Evolutionary conservation across 2,797 vertebrate genomes (phyloP).

Genomic region (Nannoperca obscura): DNA sequence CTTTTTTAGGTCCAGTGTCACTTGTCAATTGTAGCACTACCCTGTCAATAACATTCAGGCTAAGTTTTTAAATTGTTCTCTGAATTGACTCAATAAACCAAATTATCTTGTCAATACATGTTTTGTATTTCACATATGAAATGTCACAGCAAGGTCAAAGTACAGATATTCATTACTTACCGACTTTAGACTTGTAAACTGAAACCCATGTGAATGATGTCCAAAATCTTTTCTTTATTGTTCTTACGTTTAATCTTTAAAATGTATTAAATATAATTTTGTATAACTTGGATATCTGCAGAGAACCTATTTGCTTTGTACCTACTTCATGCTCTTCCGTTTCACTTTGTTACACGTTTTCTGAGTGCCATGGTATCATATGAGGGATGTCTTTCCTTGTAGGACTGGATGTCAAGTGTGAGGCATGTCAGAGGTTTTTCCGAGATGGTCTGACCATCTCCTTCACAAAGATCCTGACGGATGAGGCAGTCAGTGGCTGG

Average conservation of each 20-base stretch:
- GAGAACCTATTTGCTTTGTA: background rate
- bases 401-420: constrained; percentile 99
- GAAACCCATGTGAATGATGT: background rate
- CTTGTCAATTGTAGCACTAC: background rate
- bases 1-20: background rate
- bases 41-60: background rate
- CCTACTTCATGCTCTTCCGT: background rate
- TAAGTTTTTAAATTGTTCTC: background rate
- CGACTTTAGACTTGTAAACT: background rate
- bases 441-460: constrained; percentile 99
- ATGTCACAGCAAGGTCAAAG: background rate
- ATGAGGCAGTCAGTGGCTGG: constrained; percentile 99
- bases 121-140: background rate
- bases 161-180: background rate
- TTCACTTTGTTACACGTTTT: constrained; percentile 26
- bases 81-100: background rate
- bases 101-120: background rate
- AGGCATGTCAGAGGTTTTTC: constrained; percentile 99
- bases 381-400: constrained; percentile 41
- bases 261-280: background rate
- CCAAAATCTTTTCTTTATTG: constrained; percentile 5
- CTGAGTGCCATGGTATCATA: background rate
- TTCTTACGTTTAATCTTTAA: background rate
- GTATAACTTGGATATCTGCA: background rate
- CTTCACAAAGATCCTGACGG: constrained; percentile 99